Percentiles rank a stretch among this genome's conserved stretches.
phyloP scores from a whole-genome alignment of 2,797 vertebrate species.

The Perodicticus potto region DNA sequence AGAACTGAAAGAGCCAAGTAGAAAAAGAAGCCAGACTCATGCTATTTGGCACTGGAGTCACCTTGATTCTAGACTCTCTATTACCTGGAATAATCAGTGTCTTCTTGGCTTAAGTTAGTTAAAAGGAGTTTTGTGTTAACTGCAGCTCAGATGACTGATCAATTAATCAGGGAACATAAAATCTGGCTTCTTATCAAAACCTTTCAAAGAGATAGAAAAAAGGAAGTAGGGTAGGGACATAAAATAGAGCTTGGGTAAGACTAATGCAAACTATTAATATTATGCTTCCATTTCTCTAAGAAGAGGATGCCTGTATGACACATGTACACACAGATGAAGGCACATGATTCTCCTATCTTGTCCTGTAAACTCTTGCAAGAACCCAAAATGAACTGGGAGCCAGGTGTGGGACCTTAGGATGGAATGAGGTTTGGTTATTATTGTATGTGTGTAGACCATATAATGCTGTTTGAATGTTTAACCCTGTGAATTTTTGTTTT shows the following conservation, averaged over 20 bases:
- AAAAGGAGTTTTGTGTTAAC: neutral
- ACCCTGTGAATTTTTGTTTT: neutral
- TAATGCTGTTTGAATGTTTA: constrained; percentile 7
- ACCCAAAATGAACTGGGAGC: neutral
- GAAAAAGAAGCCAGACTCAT: neutral
- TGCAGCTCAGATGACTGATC: neutral
- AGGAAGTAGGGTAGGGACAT: neutral
- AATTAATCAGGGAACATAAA: constrained; percentile 2
- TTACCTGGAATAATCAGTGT: neutral
- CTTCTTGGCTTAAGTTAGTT: neutral
- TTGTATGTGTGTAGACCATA: neutral
- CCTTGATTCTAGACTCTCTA: neutral
- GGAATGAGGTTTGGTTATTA: neutral
- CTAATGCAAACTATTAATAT: neutral
- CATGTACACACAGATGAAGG: neutral
- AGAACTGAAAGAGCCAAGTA: neutral
- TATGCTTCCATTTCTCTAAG: neutral
- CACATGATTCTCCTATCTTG: neutral
- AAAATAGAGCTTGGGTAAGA: neutral
- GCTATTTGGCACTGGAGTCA: neutral
- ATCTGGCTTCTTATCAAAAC: neutral
- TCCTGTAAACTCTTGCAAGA: neutral
- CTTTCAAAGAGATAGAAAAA: neutral
- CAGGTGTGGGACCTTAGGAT: neutral
- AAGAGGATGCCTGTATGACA: neutral